Base-by-base conservation (phyloP, 2,113 vertebrate species). In the Jacana jacana region DNA sequence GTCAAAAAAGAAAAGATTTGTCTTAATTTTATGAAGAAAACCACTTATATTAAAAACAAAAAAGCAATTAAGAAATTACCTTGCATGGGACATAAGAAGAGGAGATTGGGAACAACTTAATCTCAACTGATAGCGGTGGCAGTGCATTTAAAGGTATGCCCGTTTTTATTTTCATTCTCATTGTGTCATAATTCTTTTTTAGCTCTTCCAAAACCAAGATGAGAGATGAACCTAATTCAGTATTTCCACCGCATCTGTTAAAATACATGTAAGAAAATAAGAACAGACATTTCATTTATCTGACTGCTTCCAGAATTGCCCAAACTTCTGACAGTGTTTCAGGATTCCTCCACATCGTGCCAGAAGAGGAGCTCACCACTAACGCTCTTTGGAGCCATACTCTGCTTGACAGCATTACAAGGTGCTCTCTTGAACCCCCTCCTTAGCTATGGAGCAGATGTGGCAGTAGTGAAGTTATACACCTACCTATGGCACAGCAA, bases 131-230 rank as follows among this genome's bases (percentile, higher is more conserved):
- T 7, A 98, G 85, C 0, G 97, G 97, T 54, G 98, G 95, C 40
- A 98, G 94, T 17, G 93, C 89, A 46, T 88, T 97, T 88, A 98
- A 78, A 7, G 97, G 96, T 7, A 46, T 5, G 17, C 98, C 98
- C 39, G 9, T 79, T 27, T 64, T 48, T 49, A 98, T 75, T 81
- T 96, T 94, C 37, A n/a, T 93, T 83, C 79, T 98, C 93, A 96
- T 90, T 8, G 13, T 82, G 40, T 44, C 44, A 6, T 98, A 98
- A 17, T 87, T 96, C n/a, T 54, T 72, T 51, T 95, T 96, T 37
- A 98, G 88, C 37, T 97, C 92, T 72, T 87, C 91, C 89, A 96
- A 82, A 71, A 91, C 69, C 70, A 95, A 85, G 10, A 73, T 10
- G 2, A 98, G 55, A 76, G 92, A 65, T 5, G 94, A 89, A 48